phyloP scores from a whole-genome alignment of 2,113 vertebrate genomes.

The Glaucidium brasilianum region DNA sequence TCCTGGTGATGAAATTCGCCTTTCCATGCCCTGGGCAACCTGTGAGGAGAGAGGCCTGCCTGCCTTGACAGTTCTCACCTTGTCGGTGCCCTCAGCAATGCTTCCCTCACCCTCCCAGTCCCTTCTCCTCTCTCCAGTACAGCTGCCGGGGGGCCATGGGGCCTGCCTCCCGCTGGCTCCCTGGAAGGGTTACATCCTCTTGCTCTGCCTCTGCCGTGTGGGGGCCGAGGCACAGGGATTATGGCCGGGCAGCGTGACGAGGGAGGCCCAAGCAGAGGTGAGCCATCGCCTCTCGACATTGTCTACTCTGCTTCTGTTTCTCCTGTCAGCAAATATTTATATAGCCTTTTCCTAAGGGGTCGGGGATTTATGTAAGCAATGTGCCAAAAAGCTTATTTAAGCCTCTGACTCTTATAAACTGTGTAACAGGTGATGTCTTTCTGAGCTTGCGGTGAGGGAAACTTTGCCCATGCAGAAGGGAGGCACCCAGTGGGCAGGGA shows the following conservation, averaged over 20 bases:
- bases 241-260: fast-evolving
- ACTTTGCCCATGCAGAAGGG: neutral
- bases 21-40: fast-evolving
- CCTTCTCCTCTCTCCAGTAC: neutral
- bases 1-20: neutral
- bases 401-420: neutral
- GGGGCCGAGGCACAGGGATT: neutral
- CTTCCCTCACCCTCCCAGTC: neutral
- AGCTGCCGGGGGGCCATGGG: neutral
- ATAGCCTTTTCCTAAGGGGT: neutral
- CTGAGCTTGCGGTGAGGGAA: neutral
- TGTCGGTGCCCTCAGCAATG: neutral
- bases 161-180: neutral
- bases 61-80: neutral
- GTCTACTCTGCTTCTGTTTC: neutral
- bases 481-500: neutral
- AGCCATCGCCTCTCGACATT: fast-evolving
- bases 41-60: neutral
- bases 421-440: neutral
- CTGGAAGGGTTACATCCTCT: neutral
- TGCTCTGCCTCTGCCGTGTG: neutral
- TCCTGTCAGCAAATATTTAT: neutral
- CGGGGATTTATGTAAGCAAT: neutral
- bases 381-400: neutral
- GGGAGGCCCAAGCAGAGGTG: fast-evolving